A percentile compares a stretch with the other conserved stretches of the same genome.
These are phyloP conservation scores for Cyclophora punctaria DNA, from an alignment of 2,888 invertebrate genomes.

Conservation along the genomic window DNA sequence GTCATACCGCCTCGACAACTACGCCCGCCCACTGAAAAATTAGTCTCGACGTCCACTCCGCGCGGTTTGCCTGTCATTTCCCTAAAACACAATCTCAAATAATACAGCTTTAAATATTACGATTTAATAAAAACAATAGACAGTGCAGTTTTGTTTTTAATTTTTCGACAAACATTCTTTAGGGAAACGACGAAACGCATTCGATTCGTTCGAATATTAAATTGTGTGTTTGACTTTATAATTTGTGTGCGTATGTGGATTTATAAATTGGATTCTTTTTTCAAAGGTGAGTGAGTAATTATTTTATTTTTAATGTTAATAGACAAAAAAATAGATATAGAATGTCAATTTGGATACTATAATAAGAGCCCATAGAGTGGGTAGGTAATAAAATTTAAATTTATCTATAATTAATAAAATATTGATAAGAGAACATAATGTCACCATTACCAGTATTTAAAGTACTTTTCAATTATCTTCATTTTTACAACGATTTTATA, in stretches of 20 bases:
- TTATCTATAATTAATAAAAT: no score
- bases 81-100: conserved; percentile 25
- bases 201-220: conserved; percentile 41
- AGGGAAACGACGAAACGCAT: conserved; percentile 49
- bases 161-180: conserved; percentile 10
- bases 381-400: no score
- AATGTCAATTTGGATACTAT: no score
- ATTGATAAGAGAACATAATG: no score
- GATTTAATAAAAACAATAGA: not conserved
- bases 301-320: not conserved
- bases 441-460: no score
- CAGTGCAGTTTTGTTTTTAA: not conserved
- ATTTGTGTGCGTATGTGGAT: no score
- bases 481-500: no score
- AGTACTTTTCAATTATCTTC: no score
- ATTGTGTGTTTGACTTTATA: conserved; percentile 30
- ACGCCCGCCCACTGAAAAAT: conserved; percentile 64
- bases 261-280: conserved; percentile 39
- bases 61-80: conserved; percentile 72
- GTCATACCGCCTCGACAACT: conserved; percentile 40
- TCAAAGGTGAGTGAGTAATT: conserved; percentile 27
- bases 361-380: no score
- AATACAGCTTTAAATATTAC: not conserved
- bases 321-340: no score
- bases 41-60: conserved; percentile 75